phyloP scores from a whole-genome alignment of 2,797 vertebrate species.

The Selene dorsalis region DNA sequence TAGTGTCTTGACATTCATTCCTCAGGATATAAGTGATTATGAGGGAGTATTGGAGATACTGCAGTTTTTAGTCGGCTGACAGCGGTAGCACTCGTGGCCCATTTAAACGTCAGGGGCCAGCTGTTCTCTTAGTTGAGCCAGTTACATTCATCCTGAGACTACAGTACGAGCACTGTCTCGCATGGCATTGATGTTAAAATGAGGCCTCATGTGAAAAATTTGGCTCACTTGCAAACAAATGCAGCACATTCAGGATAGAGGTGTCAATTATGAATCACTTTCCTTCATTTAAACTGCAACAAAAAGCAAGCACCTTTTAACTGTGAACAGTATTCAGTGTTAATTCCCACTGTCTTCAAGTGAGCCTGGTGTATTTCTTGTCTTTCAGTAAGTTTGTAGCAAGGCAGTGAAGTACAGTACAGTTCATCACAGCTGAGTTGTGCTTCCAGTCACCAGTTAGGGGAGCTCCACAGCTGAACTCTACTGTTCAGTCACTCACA shows the following conservation, averaged over 20 bases:
- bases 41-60: background rate
- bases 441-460: background rate
- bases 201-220: background rate
- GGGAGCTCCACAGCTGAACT: background rate
- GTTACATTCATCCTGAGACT: background rate
- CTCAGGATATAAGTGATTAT: background rate
- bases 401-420: background rate
- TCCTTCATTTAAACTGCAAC: background rate
- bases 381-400: background rate
- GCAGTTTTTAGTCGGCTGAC: background rate
- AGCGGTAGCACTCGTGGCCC: background rate
- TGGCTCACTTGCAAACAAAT: background rate
- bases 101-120: constrained; percentile 1
- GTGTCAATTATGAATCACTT: background rate
- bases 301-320: background rate
- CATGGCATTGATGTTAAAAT: background rate
- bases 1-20: background rate
- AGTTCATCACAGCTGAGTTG: background rate
- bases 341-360: background rate
- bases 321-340: background rate
- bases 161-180: background rate
- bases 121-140: background rate
- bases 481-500: background rate
- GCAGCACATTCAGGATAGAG: background rate
- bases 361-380: background rate